Conservation (phyloP, 1,140 invertebrate species). For the Ericerus pela region DNA sequence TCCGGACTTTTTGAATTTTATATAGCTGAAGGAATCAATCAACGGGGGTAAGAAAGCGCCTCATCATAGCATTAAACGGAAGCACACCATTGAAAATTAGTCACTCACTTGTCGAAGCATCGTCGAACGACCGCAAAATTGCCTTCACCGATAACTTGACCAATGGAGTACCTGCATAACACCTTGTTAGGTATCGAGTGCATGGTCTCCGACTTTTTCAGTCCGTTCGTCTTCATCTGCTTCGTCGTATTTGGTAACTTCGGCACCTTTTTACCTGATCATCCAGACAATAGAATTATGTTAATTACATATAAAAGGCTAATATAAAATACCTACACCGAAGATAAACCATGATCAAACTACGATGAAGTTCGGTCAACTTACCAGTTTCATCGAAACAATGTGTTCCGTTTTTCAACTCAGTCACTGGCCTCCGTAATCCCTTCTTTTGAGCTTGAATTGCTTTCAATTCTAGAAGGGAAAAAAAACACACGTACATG, state of each 20-base stretch:
- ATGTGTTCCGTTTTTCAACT: conserved; percentile 25
- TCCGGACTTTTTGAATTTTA: no score
- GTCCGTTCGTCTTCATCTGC: conserved; percentile 16
- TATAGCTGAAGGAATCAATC: no score
- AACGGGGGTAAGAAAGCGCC: no score
- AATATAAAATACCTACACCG: conserved; percentile 1
- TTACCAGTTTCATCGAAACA: conserved; percentile 26
- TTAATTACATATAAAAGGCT: neutral
- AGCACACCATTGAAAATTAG: neutral
- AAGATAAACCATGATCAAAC: neutral
- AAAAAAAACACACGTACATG: conserved; percentile 14
- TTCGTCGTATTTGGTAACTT: conserved; percentile 29
- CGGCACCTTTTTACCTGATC: conserved; percentile 21
- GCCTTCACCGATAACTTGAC: conserved; percentile 63
- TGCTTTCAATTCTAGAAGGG: conserved; percentile 30
- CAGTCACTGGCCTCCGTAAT: conserved; percentile 23
- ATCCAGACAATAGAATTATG: neutral
- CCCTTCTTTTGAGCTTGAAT: conserved; percentile 30
- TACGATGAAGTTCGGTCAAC: neutral
- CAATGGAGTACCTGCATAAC: conserved; percentile 34
- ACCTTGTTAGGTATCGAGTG: conserved; percentile 23
- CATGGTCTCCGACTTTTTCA: conserved; percentile 19
- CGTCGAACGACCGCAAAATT: conserved; percentile 84
- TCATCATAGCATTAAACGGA: neutral
- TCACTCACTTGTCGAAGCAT: conserved; percentile 50